These are phyloP conservation scores for Ectemnius continuus DNA, from an alignment of 2,888 invertebrate genomes.

Conservation along the genomic window DNA sequence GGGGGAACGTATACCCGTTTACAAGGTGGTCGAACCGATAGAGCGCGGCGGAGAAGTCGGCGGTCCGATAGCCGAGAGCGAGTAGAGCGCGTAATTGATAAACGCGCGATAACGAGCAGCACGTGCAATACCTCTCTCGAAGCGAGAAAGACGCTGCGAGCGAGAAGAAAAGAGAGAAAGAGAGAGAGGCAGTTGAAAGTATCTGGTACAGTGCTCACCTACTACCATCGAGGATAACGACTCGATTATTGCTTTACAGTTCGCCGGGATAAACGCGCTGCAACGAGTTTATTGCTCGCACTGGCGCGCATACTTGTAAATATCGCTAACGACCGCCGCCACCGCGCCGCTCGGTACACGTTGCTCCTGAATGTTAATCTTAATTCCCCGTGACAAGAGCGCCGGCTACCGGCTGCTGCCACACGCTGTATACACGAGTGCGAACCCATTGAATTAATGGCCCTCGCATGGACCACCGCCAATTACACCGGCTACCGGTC, in stretches of 20 bases:
- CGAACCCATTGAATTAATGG: slow-evolving; percentile 60
- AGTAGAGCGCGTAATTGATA: slow-evolving; percentile 13
- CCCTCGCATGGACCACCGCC: slow-evolving; percentile 40
- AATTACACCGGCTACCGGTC: slow-evolving; percentile 39
- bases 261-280: slow-evolving; percentile 54
- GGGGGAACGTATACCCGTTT: too few relatives aligned
- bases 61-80: too few relatives aligned
- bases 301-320: slow-evolving; percentile 58
- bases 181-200: slow-evolving; percentile 2
- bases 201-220: slow-evolving; percentile 42
- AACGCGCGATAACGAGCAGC: slow-evolving; percentile 5
- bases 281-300: slow-evolving; percentile 61
- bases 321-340: slow-evolving; percentile 63
- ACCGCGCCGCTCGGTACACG: slow-evolving; percentile 37
- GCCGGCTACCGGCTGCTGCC: slow-evolving; percentile 58
- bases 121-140: slow-evolving; percentile 18
- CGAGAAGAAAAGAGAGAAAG: not conserved
- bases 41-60: too few relatives aligned
- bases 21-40: too few relatives aligned
- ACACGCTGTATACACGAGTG: slow-evolving; percentile 44
- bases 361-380: slow-evolving; percentile 62
- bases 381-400: slow-evolving; percentile 63
- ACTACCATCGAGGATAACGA: slow-evolving; percentile 62
- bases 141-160: not conserved
- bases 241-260: slow-evolving; percentile 67